Conservation (phyloP, 2,113 vertebrate genomes). For the Bettongia penicillata region DNA sequence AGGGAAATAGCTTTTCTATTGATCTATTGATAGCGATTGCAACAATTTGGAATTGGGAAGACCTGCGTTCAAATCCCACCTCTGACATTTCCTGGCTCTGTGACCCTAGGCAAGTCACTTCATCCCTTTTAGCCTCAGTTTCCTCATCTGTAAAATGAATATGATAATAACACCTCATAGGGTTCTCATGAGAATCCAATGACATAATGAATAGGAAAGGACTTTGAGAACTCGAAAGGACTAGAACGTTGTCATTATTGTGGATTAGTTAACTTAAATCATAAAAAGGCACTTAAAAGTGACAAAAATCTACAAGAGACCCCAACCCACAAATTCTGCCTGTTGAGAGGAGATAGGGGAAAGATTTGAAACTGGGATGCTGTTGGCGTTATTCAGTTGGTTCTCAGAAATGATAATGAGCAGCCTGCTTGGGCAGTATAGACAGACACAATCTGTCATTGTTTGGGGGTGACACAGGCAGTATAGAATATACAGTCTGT, state of each 20-base stretch:
- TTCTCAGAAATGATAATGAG: slow-evolving; percentile 21
- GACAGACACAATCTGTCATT: slow-evolving; percentile 21
- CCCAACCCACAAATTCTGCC: background rate
- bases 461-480: background rate
- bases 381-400: background rate
- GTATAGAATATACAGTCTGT: background rate
- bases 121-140: background rate
- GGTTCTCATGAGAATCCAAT: background rate
- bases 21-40: background rate
- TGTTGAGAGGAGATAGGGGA: background rate
- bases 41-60: background rate
- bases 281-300: background rate
- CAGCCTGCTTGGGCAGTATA: slow-evolving; percentile 24
- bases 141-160: background rate
- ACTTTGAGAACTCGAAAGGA: background rate
- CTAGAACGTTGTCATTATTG: background rate
- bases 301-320: background rate
- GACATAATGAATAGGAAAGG: background rate
- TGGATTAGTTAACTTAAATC: background rate
- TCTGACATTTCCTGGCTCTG: background rate
- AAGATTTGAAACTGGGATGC: background rate
- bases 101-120: background rate
- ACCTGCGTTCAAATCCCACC: background rate
- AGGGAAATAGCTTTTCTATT: background rate
- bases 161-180: too few species aligned